These are phyloP conservation scores for Chesias legatella DNA, from an alignment of 2,888 invertebrate genomes.

Conservation along the genomic window DNA sequence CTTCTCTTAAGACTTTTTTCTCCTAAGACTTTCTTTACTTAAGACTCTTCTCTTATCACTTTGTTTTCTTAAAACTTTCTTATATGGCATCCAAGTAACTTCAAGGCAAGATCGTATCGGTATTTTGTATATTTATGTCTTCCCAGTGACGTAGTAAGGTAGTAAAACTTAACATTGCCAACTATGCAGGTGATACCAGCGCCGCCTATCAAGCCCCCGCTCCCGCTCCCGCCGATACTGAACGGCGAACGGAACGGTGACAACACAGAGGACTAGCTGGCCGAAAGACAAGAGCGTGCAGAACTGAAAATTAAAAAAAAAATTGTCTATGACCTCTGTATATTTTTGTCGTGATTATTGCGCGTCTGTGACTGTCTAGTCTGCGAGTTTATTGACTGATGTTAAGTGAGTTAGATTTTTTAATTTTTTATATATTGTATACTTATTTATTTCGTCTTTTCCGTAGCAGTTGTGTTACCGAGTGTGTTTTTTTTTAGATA, in stretches of 20 bases:
- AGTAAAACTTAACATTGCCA: constrained; percentile 13
- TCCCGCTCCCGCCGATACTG: constrained; percentile 49
- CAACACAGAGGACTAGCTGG: constrained; percentile 42
- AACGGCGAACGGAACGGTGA: constrained; percentile 67
- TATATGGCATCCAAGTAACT: too few species aligned
- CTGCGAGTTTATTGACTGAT: constrained; percentile 61
- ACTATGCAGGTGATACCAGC: constrained; percentile 69
- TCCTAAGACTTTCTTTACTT: too few species aligned
- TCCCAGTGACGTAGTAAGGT: too few species aligned
- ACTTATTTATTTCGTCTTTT: too few species aligned
- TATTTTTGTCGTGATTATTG: constrained; percentile 15
- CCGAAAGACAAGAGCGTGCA: constrained; percentile 20
- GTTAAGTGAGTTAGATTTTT: constrained; percentile 57
- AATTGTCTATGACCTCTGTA: constrained; percentile 25
- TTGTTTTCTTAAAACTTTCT: too few species aligned
- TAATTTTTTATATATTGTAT: constrained; percentile 47
- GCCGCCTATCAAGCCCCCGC: constrained; percentile 62
- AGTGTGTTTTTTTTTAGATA: too few species aligned
- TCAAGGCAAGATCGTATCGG: too few species aligned
- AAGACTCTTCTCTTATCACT: too few species aligned
- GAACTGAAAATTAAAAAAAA: constrained; percentile 27
- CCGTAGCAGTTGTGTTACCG: neutral
- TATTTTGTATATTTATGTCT: too few species aligned
- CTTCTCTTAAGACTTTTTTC: too few species aligned
- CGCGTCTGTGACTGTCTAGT: constrained; percentile 34